These are phyloP conservation scores for Caenorhabditis auriculariae DNA, from an alignment of 2,888 invertebrate genomes.

Conservation along the genomic window DNA sequence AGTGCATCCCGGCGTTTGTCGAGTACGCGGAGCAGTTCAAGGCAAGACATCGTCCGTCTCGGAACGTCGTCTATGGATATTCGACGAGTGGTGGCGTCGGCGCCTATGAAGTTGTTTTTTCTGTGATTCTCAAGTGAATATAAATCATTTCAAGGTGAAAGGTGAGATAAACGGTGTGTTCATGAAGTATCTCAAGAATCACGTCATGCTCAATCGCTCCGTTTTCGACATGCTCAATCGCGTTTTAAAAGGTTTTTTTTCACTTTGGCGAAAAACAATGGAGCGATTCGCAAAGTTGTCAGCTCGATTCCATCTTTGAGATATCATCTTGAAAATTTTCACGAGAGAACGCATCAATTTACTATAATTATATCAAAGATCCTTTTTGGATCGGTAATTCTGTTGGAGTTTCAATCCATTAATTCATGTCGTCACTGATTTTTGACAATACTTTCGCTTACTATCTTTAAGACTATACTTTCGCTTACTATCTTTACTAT, in stretches of 20 bases:
- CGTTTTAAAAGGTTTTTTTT: slow-evolving; percentile 52
- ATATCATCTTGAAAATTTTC: too few relatives aligned
- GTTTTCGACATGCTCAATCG: slow-evolving; percentile 58
- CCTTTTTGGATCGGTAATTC: too few relatives aligned
- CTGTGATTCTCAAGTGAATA: neutral
- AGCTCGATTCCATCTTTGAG: too few relatives aligned
- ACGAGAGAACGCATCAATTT: too few relatives aligned
- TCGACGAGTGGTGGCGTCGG: slow-evolving; percentile 63
- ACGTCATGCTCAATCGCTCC: slow-evolving; percentile 41
- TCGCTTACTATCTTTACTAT: too few relatives aligned
- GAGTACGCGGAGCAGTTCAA: slow-evolving; percentile 53
- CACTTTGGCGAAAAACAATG: too few relatives aligned
- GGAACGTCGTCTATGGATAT: slow-evolving; percentile 62
- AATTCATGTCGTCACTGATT: too few relatives aligned
- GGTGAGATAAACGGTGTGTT: slow-evolving; percentile 63
- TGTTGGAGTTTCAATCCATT: too few relatives aligned
- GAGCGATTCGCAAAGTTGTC: too few relatives aligned
- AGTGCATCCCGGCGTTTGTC: slow-evolving; percentile 29
- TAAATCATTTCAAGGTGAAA: slow-evolving; percentile 32
- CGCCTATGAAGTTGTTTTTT: slow-evolving; percentile 55
- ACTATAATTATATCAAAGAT: too few relatives aligned
- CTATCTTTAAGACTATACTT: too few relatives aligned
- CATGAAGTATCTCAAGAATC: slow-evolving; percentile 62
- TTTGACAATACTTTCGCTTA: too few relatives aligned
- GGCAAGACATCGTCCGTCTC: slow-evolving; percentile 35